Conservation (phyloP, 1,140 invertebrate species). For the Temnothorax nylanderi region DNA sequence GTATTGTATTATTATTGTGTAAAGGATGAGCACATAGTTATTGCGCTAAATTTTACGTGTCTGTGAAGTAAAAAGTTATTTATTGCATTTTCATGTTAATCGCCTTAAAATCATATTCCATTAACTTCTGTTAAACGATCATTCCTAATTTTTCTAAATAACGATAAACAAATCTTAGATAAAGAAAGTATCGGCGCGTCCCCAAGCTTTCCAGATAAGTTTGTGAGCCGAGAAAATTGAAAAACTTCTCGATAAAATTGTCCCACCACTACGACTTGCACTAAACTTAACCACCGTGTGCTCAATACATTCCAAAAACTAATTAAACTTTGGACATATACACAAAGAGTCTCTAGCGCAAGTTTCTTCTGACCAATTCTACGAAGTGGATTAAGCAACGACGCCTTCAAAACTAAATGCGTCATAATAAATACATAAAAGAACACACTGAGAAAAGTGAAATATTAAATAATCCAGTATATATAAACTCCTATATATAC, state of each 20-base stretch:
- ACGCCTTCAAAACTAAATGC: conserved; percentile 32
- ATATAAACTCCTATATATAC: neutral
- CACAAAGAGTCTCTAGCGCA: conserved; percentile 67
- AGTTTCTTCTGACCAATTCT: conserved; percentile 66
- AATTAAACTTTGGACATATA: conserved; percentile 84
- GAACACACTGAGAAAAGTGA: conserved; percentile 62
- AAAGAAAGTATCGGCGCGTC: conserved; percentile 59
- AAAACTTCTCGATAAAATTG: conserved; percentile 85
- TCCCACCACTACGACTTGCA: conserved; percentile 78
- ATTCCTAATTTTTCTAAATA: conserved; percentile 20
- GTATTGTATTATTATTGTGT: neutral
- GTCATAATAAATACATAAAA: conserved; percentile 47
- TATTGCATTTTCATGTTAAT: neutral
- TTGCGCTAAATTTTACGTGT: neutral
- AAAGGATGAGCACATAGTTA: neutral
- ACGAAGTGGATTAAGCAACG: conserved; percentile 60
- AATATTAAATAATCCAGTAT: conserved; percentile 12
- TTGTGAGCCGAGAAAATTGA: conserved; percentile 83
- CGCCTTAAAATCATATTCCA: neutral
- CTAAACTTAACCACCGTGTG: conserved; percentile 79
- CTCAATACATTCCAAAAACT: conserved; percentile 83
- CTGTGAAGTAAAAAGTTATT: neutral
- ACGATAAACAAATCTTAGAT: conserved; percentile 74
- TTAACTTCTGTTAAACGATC: neutral
- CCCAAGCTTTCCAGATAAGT: conserved; percentile 58